These are phyloP conservation scores for Oscarella lobularis DNA, from an alignment of 37 sponge, comb jelly and placozoan genomes.

Conservation along the genomic window DNA sequence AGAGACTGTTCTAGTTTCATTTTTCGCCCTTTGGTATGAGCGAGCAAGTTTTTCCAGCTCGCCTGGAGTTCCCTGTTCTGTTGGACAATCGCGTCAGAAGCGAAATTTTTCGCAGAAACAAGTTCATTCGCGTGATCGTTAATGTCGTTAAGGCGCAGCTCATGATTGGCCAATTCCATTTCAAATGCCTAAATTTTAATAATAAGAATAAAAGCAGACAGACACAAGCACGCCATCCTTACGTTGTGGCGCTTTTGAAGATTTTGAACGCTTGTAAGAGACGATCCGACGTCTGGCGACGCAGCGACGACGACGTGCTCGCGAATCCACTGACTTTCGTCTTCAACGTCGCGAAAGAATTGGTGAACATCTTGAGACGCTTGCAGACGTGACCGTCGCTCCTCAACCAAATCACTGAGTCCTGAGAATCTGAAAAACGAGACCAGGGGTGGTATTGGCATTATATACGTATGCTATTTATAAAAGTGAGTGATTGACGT, in stretches of 20 bases:
- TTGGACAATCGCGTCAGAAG: constrained; percentile 46
- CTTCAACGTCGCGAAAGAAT: constrained; percentile 68
- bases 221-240: constrained; percentile 9
- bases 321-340: constrained; percentile 74
- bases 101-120: constrained; percentile 47
- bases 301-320: constrained; percentile 60
- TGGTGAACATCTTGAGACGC: constrained; percentile 69
- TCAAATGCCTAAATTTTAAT: constrained; percentile 23
- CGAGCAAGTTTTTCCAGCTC: constrained; percentile 49
- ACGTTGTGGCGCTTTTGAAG: constrained; percentile 68
- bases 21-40: constrained; percentile 34
- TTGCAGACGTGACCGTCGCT: constrained; percentile 43
- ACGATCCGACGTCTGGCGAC: constrained; percentile 63
- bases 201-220: constrained; percentile 7
- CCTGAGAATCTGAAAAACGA: not conserved
- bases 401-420: constrained; percentile 30
- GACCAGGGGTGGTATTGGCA: not conserved
- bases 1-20: constrained; percentile 61
- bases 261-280: constrained; percentile 57
- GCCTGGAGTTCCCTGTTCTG: constrained; percentile 36
- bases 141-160: constrained; percentile 26
- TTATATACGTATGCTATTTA: not conserved
- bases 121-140: constrained; percentile 49
- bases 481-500: no score
- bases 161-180: constrained; percentile 45